phyloP scores from a whole-genome alignment of 2,113 vertebrate genomes.

The Arothron firmamentum region DNA sequence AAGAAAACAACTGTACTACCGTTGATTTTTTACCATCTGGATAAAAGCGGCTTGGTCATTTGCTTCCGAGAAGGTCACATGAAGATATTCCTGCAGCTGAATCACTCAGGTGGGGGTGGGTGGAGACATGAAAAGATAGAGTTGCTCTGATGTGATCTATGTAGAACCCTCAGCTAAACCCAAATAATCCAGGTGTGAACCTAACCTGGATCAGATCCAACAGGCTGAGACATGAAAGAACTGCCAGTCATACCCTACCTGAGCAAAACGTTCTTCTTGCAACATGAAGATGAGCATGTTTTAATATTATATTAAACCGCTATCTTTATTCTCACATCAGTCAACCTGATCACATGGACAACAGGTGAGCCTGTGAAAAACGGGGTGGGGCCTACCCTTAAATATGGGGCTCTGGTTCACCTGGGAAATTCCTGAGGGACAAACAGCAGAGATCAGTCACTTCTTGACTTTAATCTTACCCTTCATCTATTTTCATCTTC shows the following conservation, averaged over 20 bases:
- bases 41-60: no score
- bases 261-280: no score
- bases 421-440: constrained; percentile 40
- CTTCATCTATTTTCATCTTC: constrained; percentile 6
- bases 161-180: not conserved
- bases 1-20: no score
- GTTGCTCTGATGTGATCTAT: constrained; percentile 3
- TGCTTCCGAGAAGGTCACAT: no score
- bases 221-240: constrained; percentile 3
- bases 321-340: not conserved
- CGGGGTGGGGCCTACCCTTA: constrained; percentile 1
- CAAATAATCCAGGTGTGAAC: constrained; percentile 2
- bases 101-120: not conserved
- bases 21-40: no score
- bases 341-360: no score
- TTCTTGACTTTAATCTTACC: constrained; percentile 18
- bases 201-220: constrained; percentile 9
- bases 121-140: constrained; percentile 9
- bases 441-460: constrained; percentile 28
- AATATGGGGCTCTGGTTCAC: constrained; percentile 13
- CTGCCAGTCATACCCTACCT: no score
- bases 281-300: no score
- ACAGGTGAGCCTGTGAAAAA: not conserved
- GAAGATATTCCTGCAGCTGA: no score
- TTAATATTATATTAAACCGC: no score